Base-by-base conservation (phyloP, 2,888 invertebrate species). In the Tholera decimalis region DNA sequence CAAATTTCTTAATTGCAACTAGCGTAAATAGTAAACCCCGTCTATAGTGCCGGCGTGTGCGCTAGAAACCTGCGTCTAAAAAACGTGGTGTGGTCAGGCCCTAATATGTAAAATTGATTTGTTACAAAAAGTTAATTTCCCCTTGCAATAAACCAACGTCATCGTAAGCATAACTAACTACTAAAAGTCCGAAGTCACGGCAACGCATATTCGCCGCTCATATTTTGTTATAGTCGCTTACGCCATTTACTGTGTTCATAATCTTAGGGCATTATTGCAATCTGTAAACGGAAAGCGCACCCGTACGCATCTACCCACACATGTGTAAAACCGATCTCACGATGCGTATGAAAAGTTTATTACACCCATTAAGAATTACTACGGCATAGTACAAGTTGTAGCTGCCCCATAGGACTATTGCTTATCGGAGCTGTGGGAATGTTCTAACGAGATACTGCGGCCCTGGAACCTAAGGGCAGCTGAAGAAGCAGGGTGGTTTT, bases 221-320 rank as follows among this genome's bases (percentile, higher is more conserved):
- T 50, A 41, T 57, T 62, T 39, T 33, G 43, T 41, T 26, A 28
- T 50, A 37, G 24, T 59, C 49, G 68, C 72, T 50, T 53, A 47
- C 41, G 26, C 60, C 22, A 20, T 55, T 61, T 35, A 46, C 44
- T 53, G 28, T 49, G 44, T 20, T 26, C 33, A 18, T 28, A 28
- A 44, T 47, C 43, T 72, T 72, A 67, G 43, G 41, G 44, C 39
- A 55, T 62, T 75, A 65, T 71, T 75, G 55, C 70, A 66, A 59
- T 73, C 43, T 73, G 54, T 55, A 73, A 77, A 46, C 61, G 44
- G 33, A 68, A 77, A 55, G 28, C 72, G 60, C 53, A 56, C 43
- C 44, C 33, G 30, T 50, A 26, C 11, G 51, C 7, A 7, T 18
- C 11, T 15, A 44, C 30, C 30, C 26, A 41, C 11, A 18, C 22